These are phyloP conservation scores for Dasyprocta punctata DNA, from an alignment of 2,113 vertebrate genomes.

Conservation along the genomic window DNA sequence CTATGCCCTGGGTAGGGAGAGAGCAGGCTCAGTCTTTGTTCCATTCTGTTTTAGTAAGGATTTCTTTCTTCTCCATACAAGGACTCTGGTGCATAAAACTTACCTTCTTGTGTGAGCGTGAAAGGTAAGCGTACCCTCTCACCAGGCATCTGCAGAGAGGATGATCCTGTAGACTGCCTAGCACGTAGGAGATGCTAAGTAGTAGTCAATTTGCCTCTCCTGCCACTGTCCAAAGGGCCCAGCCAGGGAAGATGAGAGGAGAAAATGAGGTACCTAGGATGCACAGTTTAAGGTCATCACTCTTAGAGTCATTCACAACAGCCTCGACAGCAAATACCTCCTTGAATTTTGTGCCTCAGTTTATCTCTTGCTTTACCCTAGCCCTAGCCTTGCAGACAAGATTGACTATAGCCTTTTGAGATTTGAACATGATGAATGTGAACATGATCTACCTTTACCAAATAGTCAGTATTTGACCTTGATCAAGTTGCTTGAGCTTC, in stretches of 20 bases:
- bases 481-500: neutral
- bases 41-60: neutral
- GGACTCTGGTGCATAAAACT: neutral
- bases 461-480: neutral
- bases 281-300: neutral
- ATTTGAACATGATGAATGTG: neutral
- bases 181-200: neutral
- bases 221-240: neutral
- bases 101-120: neutral
- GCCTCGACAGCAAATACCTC: neutral
- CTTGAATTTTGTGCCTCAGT: neutral
- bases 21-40: neutral
- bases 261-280: neutral
- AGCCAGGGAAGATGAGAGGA: neutral
- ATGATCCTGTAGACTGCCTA: neutral
- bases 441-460: neutral
- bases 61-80: neutral
- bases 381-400: neutral
- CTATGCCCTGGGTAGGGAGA: neutral
- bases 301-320: neutral
- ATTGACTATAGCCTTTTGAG: neutral
- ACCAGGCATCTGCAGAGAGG: neutral
- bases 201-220: accelerated
- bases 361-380: neutral
- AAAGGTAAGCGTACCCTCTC: neutral